Percentiles rank a stretch among this genome's conserved stretches.
Conservation (phyloP, 2,797 vertebrate genomes). For the Epinephelus awoara region DNA sequence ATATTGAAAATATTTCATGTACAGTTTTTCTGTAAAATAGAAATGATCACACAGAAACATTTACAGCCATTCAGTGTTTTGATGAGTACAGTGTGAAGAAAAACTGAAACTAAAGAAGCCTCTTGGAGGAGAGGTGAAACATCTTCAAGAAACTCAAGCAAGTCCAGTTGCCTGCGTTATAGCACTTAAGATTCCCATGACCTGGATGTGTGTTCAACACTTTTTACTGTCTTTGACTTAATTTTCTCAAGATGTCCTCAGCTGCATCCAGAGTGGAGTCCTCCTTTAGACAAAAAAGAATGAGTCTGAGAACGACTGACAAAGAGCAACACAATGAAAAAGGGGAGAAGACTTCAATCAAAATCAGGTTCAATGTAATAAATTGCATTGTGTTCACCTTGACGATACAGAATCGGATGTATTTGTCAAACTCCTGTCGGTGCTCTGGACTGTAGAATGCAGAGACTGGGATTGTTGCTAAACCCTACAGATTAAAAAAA, state of each 20-base stretch:
- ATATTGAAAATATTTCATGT: neutral
- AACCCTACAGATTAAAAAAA: constrained; percentile 82
- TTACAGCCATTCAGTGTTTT: neutral
- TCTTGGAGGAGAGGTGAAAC: too few species aligned
- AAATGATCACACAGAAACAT: too few species aligned
- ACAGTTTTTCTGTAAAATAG: neutral
- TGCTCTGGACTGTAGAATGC: constrained; percentile 90
- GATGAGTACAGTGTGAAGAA: neutral
- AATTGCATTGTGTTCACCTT: constrained; percentile 85
- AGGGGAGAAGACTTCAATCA: neutral
- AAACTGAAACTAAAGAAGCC: too few species aligned
- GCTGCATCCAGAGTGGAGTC: constrained; percentile 92
- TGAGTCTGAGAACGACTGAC: neutral
- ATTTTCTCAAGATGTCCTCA: constrained; percentile 88
- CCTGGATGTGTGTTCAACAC: too few species aligned
- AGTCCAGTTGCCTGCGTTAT: too few species aligned
- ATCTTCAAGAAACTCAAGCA: too few species aligned
- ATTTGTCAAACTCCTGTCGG: constrained; percentile 88
- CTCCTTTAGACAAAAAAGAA: constrained; percentile 81
- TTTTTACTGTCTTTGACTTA: constrained; percentile 76
- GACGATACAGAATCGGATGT: constrained; percentile 95
- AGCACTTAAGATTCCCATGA: too few species aligned
- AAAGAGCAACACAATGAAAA: neutral
- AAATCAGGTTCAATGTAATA: neutral
- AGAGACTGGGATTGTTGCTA: constrained; percentile 92